Evolutionary conservation across 2,113 vertebrate genomes (phyloP).

Genomic region (Nicator chloris): DNA sequence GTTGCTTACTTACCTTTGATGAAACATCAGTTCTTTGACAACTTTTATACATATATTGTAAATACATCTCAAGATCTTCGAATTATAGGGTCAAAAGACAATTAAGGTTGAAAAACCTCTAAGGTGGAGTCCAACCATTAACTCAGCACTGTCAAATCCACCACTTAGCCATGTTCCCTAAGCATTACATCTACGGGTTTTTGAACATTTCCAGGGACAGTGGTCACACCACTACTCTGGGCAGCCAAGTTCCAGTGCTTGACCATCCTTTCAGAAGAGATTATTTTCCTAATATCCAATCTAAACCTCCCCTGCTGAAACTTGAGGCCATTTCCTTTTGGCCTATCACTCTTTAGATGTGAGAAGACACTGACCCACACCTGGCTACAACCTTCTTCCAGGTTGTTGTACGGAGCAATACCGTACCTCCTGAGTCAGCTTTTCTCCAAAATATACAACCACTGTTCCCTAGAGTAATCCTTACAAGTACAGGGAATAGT

Average conservation of each 20-base stretch:
- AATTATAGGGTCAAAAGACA: background rate
- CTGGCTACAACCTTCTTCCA: background rate
- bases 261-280: background rate
- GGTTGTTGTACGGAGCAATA: background rate
- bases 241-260: background rate
- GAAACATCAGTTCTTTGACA: background rate
- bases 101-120: background rate
- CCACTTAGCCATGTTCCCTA: background rate
- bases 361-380: background rate
- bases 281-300: background rate
- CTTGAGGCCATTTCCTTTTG: background rate
- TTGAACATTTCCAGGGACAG: background rate
- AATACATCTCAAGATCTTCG: background rate
- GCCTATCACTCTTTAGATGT: fast-evolving
- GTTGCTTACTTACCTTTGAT: background rate
- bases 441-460: background rate
- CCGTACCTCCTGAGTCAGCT: background rate
- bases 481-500: background rate
- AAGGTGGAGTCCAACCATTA: background rate
- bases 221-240: background rate
- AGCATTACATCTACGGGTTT: background rate
- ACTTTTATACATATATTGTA: background rate
- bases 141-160: background rate
- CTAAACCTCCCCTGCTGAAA: background rate
- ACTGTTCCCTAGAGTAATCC: background rate